Evolutionary conservation across 2,797 vertebrate genomes (phyloP), one percentile per base, ranked within the genome.

Genomic region (Phataginus tetradactyla): DNA sequence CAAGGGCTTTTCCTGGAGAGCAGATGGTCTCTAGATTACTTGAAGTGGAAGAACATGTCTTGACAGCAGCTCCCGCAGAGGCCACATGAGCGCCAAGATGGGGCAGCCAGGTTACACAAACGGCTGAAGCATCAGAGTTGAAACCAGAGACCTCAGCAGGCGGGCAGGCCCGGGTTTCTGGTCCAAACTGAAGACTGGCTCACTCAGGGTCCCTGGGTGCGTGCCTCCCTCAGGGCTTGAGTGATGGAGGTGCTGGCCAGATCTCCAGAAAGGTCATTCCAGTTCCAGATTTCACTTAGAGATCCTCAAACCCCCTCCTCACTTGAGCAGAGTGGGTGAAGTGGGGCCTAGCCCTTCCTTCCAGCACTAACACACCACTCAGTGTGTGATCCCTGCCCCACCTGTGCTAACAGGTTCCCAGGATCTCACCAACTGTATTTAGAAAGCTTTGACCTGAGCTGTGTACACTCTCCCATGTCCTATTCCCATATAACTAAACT

Each of bases 41-140:
- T 2, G 1, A 32, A 69, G 49, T 6, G 12, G 39, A 45, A 37
- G 59, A 27, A 32, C 18, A 7, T 0, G 7, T 53, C 57, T 63
- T 27, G 32, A 14, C 13, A 17, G 18, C 7, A 51, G 49, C 39
- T 25, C 63, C 18, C 49, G 9, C 15, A 2, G 45, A 45, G 27
- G 69, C 59, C 55, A 29, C 45, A 5, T 1, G 10, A 1, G 34
- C 4, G 9, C 14, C 39, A 0, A 0, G 29, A 9, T 2, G 2
- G 42, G 34, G 23, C 29, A 39, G 4, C 29, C 39, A 34, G 25
- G 18, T 3, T 18, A 29, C 66, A 23, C 2, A 3, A 39, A 27
- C 2, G 7, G 2, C 13, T 1, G 11, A 45, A 51, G 34, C 37
- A 14, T 23, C 42, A 3, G 15, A 39, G 21, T n/a, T 0, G 32